These are phyloP conservation scores for Dendrolimus houi DNA, from an alignment of 2,888 invertebrate species.

Conservation along the genomic window DNA sequence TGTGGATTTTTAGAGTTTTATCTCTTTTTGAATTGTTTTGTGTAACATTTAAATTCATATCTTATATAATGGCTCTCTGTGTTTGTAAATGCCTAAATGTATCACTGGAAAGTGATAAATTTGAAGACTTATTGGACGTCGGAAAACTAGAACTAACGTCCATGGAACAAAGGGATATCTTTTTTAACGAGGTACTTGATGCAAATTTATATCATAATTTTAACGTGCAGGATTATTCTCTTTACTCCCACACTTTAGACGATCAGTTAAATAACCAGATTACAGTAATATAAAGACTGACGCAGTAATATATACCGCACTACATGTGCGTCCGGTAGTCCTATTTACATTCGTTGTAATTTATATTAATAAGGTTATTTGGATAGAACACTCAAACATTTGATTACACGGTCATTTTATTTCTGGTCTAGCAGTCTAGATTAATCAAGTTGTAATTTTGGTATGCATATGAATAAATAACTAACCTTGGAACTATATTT, in stretches of 20 bases:
- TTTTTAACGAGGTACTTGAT: constrained; percentile 79
- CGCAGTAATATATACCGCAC: not conserved
- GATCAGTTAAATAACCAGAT: not conserved
- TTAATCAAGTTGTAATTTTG: too few relatives aligned
- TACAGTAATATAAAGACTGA: not conserved
- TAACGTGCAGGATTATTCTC: not conserved
- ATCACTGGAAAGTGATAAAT: constrained; percentile 77
- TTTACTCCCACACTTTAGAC: not conserved
- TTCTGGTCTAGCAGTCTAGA: too few relatives aligned
- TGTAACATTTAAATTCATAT: constrained; percentile 23
- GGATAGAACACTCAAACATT: not conserved
- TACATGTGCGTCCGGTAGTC: not conserved
- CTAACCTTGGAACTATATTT: too few relatives aligned
- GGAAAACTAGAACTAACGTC: constrained; percentile 74
- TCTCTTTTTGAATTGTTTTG: constrained; percentile 48
- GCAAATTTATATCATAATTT: not conserved
- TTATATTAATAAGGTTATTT: not conserved
- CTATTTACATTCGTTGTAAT: not conserved
- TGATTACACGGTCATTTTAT: not conserved
- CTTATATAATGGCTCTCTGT: constrained; percentile 69
- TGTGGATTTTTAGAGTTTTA: constrained; percentile 42
- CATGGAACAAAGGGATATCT: constrained; percentile 78
- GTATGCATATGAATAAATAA: constrained; percentile 19
- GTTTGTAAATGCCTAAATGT: constrained; percentile 88
- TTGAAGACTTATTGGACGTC: constrained; percentile 73